Evolutionary conservation across 1,140 invertebrate species (phyloP).

Genomic region (Zaprionus taronus): DNA sequence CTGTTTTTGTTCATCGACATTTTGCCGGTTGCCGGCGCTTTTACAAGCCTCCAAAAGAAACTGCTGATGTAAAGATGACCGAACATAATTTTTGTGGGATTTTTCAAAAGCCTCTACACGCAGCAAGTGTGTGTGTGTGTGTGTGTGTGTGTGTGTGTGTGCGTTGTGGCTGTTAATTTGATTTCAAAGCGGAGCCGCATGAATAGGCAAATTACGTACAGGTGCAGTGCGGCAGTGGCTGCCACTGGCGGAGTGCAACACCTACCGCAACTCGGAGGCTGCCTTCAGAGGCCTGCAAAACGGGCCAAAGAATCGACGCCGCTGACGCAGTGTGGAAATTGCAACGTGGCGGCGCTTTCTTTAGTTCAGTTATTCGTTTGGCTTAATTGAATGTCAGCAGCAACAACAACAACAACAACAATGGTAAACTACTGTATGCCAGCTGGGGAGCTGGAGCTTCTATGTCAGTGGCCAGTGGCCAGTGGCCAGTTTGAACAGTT

Average conservation of each 20-base stretch:
- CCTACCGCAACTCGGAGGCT: slow-evolving; percentile 40
- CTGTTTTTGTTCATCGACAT: slow-evolving; percentile 3
- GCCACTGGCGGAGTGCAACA: slow-evolving; percentile 55
- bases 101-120: slow-evolving; percentile 32
- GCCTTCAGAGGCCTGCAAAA: neutral
- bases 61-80: slow-evolving; percentile 76
- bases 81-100: slow-evolving; percentile 65
- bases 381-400: slow-evolving; percentile 72
- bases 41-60: slow-evolving; percentile 37
- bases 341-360: slow-evolving; percentile 52
- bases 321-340: slow-evolving; percentile 47
- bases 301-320: slow-evolving; percentile 15
- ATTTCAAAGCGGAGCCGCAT: slow-evolving; percentile 70
- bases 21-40: slow-evolving; percentile 17
- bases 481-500: neutral
- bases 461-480: slow-evolving; percentile 6
- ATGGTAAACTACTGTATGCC: slow-evolving; percentile 58
- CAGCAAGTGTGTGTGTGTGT: neutral
- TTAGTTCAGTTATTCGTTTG: slow-evolving; percentile 40
- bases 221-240: slow-evolving; percentile 55
- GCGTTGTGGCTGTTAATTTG: slow-evolving; percentile 65
- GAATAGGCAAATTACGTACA: slow-evolving; percentile 77
- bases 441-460: slow-evolving; percentile 27
- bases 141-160: slow-evolving; percentile 3
- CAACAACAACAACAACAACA: slow-evolving; percentile 2